Evolutionary conservation across 1,140 invertebrate genomes (phyloP).

Genomic region (Drosophila tsacasi): DNA sequence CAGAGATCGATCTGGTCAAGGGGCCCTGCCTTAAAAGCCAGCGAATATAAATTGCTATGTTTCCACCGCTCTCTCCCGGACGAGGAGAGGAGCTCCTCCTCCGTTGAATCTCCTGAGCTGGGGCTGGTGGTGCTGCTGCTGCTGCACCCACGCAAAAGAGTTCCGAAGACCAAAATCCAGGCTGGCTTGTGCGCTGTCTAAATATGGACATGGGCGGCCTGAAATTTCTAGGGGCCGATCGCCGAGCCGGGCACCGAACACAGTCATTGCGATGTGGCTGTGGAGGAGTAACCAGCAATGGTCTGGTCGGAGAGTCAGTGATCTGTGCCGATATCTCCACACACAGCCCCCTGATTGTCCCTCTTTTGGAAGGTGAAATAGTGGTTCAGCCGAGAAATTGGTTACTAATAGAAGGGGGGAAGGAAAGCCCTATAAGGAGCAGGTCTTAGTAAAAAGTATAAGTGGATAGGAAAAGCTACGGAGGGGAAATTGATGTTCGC

Average conservation of each 20-base stretch:
- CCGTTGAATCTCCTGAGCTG: constrained; percentile 1
- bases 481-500: not conserved
- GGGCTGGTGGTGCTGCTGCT: not conserved
- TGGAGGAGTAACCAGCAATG: constrained; percentile 45
- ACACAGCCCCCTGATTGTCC: constrained; percentile 24
- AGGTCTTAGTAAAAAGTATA: constrained; percentile 6
- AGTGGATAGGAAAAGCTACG: constrained; percentile 4
- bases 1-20: constrained; percentile 31
- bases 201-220: constrained; percentile 71
- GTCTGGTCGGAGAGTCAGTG: constrained; percentile 21
- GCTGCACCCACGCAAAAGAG: constrained; percentile 72
- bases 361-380: constrained; percentile 27
- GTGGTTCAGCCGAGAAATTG: constrained; percentile 37
- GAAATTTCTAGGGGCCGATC: constrained; percentile 39
- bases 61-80: constrained; percentile 12
- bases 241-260: constrained; percentile 13
- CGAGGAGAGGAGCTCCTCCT: constrained; percentile 18
- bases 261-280: constrained; percentile 38
- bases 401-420: constrained; percentile 12
- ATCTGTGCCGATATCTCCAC: constrained; percentile 33
- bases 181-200: constrained; percentile 46
- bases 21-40: constrained; percentile 63
- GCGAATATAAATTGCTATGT: constrained; percentile 58
- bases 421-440: constrained; percentile 7
- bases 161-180: constrained; percentile 37